Conservation (phyloP, 1,140 invertebrate genomes). For the Drosophila santomea region DNA sequence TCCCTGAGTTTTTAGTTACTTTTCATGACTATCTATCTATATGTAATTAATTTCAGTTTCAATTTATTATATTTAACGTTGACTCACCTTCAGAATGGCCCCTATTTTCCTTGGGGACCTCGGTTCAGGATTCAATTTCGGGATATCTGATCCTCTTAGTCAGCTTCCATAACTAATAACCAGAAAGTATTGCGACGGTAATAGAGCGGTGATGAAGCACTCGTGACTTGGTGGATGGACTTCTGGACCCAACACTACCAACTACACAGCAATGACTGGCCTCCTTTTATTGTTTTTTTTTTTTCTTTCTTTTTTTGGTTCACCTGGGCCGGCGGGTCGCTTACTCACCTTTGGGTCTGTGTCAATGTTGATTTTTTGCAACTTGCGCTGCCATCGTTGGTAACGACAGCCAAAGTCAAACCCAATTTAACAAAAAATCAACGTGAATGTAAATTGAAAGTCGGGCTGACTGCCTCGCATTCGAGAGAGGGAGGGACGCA, state of each 20-base stretch:
- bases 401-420: constrained; percentile 70
- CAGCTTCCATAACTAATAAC: constrained; percentile 7
- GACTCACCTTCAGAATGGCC: not conserved
- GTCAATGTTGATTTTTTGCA: constrained; percentile 75
- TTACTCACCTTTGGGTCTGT: constrained; percentile 53
- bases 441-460: constrained; percentile 80
- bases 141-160: not conserved
- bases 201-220: constrained; percentile 8
- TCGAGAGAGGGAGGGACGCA: not conserved
- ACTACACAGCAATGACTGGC: not conserved
- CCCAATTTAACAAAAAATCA: constrained; percentile 80
- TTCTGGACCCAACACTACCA: not conserved
- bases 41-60: not conserved
- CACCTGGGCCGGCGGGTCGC: constrained; percentile 9
- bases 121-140: not conserved
- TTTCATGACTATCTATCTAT: no score
- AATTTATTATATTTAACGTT: not conserved
- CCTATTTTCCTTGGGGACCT: not conserved
- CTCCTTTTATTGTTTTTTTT: not conserved
- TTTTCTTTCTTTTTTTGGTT: no score
- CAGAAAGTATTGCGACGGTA: constrained; percentile 8
- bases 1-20: no score
- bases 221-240: not conserved
- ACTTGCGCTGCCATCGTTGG: constrained; percentile 31
- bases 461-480: constrained; percentile 32